Evolutionary conservation across 2,113 vertebrate genomes (phyloP).

Genomic region (Tupaia chinensis): DNA sequence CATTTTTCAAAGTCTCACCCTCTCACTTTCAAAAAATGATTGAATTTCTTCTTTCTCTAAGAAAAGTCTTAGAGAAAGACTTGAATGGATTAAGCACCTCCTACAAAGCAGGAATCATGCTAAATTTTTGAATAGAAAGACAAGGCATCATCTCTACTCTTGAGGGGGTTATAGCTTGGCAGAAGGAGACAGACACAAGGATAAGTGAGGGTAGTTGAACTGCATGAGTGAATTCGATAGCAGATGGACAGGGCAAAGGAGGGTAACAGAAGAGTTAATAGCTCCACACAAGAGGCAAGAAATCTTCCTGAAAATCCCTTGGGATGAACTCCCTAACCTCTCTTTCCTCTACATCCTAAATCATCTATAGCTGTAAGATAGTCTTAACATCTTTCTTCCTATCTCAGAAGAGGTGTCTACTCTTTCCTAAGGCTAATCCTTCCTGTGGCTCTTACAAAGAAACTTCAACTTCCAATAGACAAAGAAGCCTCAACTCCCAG

Average conservation of each 20-base stretch:
- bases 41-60: not conserved
- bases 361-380: not conserved
- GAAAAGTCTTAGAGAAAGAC: not conserved
- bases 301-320: not conserved
- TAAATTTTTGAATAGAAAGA: not conserved
- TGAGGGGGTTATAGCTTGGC: not conserved
- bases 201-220: too few species aligned
- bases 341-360: not conserved
- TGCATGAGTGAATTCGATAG: not conserved
- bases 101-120: not conserved
- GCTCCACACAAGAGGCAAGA: not conserved
- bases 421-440: not conserved
- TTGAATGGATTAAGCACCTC: not conserved
- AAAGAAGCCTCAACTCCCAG: not conserved
- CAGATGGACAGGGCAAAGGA: not conserved
- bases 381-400: not conserved
- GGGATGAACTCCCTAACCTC: not conserved
- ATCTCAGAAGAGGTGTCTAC: not conserved
- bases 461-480: not conserved
- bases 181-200: not conserved
- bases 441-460: not conserved
- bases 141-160: not conserved
- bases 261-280: accelerated
- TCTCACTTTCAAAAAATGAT: not conserved
- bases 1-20: not conserved